Conservation (phyloP, 2,797 vertebrate species). For the Sebastes jordani region DNA sequence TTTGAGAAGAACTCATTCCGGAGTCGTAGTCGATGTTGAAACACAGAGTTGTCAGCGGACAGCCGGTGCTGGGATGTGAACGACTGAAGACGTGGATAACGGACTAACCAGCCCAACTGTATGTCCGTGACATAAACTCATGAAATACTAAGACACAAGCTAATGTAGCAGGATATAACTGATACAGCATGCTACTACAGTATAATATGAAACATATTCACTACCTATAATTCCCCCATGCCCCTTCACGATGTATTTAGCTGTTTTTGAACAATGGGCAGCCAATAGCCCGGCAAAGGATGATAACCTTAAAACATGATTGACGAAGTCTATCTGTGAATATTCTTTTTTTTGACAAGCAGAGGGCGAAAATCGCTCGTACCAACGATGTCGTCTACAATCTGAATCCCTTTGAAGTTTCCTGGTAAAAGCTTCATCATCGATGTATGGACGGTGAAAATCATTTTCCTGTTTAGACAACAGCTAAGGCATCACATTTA, state of each 20-base stretch:
- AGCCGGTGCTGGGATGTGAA: conserved; percentile 51
- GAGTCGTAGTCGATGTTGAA: conserved; percentile 54
- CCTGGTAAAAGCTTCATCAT: conserved; percentile 55
- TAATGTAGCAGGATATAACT: conserved; percentile 81
- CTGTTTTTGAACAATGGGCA: conserved; percentile 70
- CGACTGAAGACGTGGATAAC: conserved; percentile 45
- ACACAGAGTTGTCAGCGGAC: conserved; percentile 42
- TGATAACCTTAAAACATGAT: conserved; percentile 47
- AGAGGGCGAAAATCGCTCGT: conserved; percentile 22
- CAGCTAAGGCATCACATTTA: conserved; percentile 34
- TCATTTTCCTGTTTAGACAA: conserved; percentile 20
- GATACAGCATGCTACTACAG: conserved; percentile 82
- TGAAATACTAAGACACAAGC: conserved; percentile 76
- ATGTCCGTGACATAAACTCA: conserved; percentile 64
- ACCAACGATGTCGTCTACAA: conserved; percentile 41
- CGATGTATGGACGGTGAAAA: conserved; percentile 41
- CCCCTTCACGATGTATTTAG: conserved; percentile 77
- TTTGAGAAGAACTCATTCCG: conserved; percentile 65
- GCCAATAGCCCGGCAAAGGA: conserved; percentile 51
- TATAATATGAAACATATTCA: conserved; percentile 81
- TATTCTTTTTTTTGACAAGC: conserved; percentile 44
- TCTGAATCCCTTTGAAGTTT: conserved; percentile 48
- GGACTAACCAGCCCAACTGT: conserved; percentile 62
- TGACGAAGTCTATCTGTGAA: conserved; percentile 67
- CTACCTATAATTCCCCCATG: conserved; percentile 72